Conservation (phyloP, 2,888 invertebrate genomes). For the Drosophila trichaetosa region DNA sequence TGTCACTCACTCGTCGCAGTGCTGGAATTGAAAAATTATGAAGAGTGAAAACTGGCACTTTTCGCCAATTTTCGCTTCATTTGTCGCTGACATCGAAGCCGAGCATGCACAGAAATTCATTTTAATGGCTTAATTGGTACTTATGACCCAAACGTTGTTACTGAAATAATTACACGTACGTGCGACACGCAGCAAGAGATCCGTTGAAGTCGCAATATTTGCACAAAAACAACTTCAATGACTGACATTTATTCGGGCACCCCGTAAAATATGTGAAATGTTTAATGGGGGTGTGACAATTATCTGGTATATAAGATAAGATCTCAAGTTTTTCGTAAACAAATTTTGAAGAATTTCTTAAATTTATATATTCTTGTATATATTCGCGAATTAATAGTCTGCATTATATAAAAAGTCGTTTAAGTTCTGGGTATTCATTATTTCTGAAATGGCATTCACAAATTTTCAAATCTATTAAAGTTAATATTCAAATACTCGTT, state of each 20-base stretch:
- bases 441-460: neutral
- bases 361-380: too few relatives aligned
- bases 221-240: slow-evolving; percentile 31
- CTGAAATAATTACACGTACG: slow-evolving; percentile 49
- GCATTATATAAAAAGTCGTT: neutral
- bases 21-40: slow-evolving; percentile 38
- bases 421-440: neutral
- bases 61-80: slow-evolving; percentile 39
- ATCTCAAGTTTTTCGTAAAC: neutral
- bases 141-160: slow-evolving; percentile 51
- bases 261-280: neutral
- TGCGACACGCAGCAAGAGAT: slow-evolving; percentile 37
- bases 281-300: too few relatives aligned
- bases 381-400: neutral
- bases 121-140: slow-evolving; percentile 76
- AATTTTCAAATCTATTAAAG: neutral
- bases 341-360: too few relatives aligned
- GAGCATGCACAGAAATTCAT: slow-evolving; percentile 46
- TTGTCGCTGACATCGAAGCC: slow-evolving; percentile 46
- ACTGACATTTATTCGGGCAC: slow-evolving; percentile 11
- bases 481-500: neutral
- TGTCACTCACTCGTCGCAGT: slow-evolving; percentile 55
- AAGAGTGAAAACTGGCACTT: slow-evolving; percentile 38
- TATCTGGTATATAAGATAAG: neutral
- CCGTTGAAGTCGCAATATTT: slow-evolving; percentile 31